These are phyloP conservation scores for Blastobasis lacticolella DNA, from an alignment of 2,888 invertebrate species.

Conservation along the genomic window DNA sequence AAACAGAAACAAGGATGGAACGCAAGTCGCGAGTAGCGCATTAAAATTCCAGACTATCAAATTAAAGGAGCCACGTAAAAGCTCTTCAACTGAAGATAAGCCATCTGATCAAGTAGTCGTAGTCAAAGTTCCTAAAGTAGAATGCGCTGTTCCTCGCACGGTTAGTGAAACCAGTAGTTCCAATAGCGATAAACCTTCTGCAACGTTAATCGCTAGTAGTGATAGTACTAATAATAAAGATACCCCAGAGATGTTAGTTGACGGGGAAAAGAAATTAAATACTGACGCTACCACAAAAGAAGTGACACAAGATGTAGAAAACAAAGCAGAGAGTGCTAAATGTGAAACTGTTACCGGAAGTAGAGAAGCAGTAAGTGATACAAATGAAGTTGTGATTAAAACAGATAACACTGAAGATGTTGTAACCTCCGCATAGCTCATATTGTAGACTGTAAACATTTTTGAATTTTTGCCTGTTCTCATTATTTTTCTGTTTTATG, in stretches of 20 bases:
- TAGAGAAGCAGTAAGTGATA: background rate
- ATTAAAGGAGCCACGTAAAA: constrained; percentile 74
- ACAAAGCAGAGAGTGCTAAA: background rate
- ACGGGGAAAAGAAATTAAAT: background rate
- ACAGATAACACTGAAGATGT: background rate
- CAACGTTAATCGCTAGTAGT: constrained; percentile 6
- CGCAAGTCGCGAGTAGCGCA: constrained; percentile 32
- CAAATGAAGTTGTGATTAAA: background rate
- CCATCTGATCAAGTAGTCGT: constrained; percentile 52
- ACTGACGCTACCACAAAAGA: background rate
- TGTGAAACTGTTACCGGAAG: background rate
- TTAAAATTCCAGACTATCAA: constrained; percentile 77
- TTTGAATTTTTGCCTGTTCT: background rate
- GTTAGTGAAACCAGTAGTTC: constrained; percentile 17
- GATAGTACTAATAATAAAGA: constrained; percentile 12
- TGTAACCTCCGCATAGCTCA: background rate
- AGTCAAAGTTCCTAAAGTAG: constrained; percentile 59
- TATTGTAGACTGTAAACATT: background rate
- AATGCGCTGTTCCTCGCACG: constrained; percentile 31
- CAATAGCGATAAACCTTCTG: constrained; percentile 10
- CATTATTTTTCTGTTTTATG: constrained; percentile 6
- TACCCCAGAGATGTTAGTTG: background rate
- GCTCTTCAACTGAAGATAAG: constrained; percentile 36
- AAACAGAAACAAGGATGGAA: constrained; percentile 49
- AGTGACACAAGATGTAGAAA: background rate